Conservation (phyloP, 2,797 vertebrate species). For the Malacoctenus gilli region DNA sequence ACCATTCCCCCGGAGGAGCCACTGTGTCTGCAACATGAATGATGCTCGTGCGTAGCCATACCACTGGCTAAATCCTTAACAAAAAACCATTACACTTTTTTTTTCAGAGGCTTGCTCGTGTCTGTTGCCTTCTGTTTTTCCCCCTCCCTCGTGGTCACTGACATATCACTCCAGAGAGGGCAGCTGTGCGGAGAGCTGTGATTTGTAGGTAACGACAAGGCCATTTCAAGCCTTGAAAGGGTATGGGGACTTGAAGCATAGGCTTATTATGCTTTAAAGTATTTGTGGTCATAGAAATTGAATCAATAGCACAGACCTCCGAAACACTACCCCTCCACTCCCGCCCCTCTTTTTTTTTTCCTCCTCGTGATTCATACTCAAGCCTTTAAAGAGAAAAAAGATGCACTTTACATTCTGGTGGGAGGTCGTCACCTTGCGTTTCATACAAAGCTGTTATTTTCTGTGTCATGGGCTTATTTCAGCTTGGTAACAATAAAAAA, state of each 20-base stretch:
- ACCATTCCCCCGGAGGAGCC: conserved; percentile 67
- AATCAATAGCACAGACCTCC: conserved; percentile 74
- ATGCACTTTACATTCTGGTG: conserved; percentile 64
- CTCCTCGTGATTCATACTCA: conserved; percentile 62
- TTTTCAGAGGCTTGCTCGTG: conserved; percentile 63
- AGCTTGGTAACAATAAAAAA: conserved; percentile 40
- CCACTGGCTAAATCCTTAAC: conserved; percentile 68
- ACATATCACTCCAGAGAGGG: conserved; percentile 64
- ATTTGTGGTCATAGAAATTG: conserved; percentile 81
- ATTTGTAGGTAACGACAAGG: conserved; percentile 80
- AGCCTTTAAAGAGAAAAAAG: conserved; percentile 57
- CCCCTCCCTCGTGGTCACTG: conserved; percentile 53
- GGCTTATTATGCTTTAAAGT: conserved; percentile 81
- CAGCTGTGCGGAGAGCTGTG: conserved; percentile 67
- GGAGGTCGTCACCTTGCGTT: conserved; percentile 68
- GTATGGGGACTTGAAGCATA: conserved; percentile 73
- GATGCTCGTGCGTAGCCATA: conserved; percentile 40
- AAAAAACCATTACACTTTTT: conserved; percentile 66
- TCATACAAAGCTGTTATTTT: conserved; percentile 61
- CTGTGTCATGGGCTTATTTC: conserved; percentile 46
- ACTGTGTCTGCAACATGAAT: conserved; percentile 61
- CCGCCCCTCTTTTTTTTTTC: conserved; percentile 25
- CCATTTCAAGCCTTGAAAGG: conserved; percentile 76
- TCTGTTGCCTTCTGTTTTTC: conserved; percentile 59
- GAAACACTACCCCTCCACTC: conserved; percentile 13